Percentiles rank a stretch among this genome's conserved stretches.
These are phyloP conservation scores for Rotaria macrura DNA, from an alignment of 2,888 invertebrate species.

Conservation along the genomic window DNA sequence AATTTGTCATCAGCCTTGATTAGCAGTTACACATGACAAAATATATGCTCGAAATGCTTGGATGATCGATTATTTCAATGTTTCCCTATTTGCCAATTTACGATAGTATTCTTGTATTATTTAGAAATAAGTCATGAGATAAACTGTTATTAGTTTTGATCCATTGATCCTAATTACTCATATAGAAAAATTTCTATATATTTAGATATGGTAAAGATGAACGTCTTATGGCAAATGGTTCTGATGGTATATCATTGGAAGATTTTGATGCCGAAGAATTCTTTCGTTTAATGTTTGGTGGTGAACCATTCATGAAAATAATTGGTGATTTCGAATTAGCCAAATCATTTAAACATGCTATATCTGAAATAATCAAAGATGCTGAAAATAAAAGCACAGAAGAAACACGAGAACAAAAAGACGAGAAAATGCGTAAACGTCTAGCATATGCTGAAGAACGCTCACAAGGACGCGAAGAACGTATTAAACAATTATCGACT, in stretches of 20 bases:
- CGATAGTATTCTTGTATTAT: too few relatives aligned
- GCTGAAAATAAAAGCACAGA: background rate
- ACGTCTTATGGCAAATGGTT: background rate
- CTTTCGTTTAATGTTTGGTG: constrained; percentile 15
- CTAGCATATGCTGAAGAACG: background rate
- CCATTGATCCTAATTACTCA: too few relatives aligned
- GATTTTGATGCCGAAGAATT: constrained; percentile 18
- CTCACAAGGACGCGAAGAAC: background rate
- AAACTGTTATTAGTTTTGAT: too few relatives aligned
- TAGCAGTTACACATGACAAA: too few relatives aligned
- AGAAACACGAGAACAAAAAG: background rate
- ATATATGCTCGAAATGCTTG: too few relatives aligned
- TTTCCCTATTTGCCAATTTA: too few relatives aligned
- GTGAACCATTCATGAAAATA: background rate
- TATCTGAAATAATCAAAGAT: background rate
- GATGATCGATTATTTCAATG: too few relatives aligned
- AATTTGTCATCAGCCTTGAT: too few relatives aligned
- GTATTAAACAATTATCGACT: background rate
- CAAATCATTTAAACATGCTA: constrained; percentile 12
- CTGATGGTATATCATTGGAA: background rate
- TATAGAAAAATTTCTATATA: too few relatives aligned
- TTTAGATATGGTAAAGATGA: constrained; percentile 11
- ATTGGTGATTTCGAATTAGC: constrained; percentile 22
- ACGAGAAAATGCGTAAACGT: constrained; percentile 6
- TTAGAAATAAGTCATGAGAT: too few relatives aligned